Conservation (phyloP, 2,797 vertebrate species). For the Heterohyrax brucei region DNA sequence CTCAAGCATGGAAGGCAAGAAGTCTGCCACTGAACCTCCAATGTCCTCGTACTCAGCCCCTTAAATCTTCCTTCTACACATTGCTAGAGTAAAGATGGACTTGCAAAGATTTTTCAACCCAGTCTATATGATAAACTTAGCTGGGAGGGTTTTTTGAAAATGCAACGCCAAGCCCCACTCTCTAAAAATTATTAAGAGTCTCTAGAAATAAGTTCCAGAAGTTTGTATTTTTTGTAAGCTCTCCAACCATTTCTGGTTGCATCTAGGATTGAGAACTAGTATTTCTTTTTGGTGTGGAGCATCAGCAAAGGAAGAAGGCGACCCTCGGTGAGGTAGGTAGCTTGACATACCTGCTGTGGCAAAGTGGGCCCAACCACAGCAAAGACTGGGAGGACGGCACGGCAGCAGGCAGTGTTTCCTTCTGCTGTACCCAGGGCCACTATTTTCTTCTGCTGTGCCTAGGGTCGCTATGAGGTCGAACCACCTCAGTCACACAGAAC, state of each 20-base stretch:
- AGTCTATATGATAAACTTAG: neutral
- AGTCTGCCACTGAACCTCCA: neutral
- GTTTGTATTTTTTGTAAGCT: neutral
- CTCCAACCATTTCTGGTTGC: neutral
- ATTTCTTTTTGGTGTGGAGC: too few species aligned
- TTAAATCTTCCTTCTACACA: fast-evolving
- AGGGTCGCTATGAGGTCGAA: too few species aligned
- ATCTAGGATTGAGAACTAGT: neutral
- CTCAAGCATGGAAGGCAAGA: neutral
- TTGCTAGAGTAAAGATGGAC: fast-evolving
- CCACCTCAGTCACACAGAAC: too few species aligned
- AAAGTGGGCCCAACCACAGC: too few species aligned
- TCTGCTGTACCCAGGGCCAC: too few species aligned
- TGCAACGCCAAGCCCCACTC: neutral
- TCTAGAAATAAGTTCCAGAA: neutral
- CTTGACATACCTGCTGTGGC: too few species aligned
- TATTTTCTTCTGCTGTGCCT: too few species aligned
- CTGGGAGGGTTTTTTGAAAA: neutral
- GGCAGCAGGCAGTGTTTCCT: too few species aligned
- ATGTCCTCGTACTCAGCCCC: neutral
- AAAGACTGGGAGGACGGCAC: too few species aligned
- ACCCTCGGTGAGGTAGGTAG: too few species aligned
- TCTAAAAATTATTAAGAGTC: too few species aligned
- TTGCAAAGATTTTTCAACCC: neutral
- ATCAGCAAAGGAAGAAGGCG: too few species aligned